These are phyloP conservation scores for Phalacrocorax carbo DNA, from an alignment of 2,113 vertebrate genomes.

Conservation along the genomic window DNA sequence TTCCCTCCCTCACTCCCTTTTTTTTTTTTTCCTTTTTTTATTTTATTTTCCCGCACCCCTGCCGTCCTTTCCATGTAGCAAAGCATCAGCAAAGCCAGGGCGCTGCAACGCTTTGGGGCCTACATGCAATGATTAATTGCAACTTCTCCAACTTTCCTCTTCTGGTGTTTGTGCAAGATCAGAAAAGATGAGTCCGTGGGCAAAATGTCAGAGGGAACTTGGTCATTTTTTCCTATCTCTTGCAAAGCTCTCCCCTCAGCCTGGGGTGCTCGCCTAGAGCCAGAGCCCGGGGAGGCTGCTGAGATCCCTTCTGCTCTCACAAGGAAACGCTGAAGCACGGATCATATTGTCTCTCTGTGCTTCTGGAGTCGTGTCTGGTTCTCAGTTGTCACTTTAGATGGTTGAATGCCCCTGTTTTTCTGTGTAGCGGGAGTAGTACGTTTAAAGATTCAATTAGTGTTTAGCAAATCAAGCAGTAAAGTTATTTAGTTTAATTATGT, in stretches of 20 bases:
- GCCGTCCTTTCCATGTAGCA: neutral
- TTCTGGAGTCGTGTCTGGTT: constrained; percentile 22
- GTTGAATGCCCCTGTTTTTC: neutral
- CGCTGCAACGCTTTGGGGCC: constrained; percentile 26
- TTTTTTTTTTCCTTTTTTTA: too few relatives aligned
- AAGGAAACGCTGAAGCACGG: neutral
- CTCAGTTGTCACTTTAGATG: constrained; percentile 37
- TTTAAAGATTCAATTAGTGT: constrained; percentile 36
- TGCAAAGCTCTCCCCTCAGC: neutral
- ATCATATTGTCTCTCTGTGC: constrained; percentile 37
- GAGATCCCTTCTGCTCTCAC: neutral
- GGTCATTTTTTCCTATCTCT: neutral
- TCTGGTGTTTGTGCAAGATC: neutral
- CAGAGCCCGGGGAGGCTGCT: neutral
- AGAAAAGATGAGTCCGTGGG: neutral
- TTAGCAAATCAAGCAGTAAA: constrained; percentile 17
- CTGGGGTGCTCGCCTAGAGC: neutral
- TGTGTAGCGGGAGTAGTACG: constrained; percentile 17
- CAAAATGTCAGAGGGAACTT: neutral
- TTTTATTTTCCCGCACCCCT: neutral
- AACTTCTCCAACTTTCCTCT: constrained; percentile 21
- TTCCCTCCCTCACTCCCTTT: rapidly evolving
- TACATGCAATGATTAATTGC: neutral
- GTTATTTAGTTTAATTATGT: constrained; percentile 52
- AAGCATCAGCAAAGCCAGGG: neutral